Evolutionary conservation across 2,888 invertebrate species (phyloP), one percentile per base, ranked within the genome.

Genomic region (Spialia ferax): DNA sequence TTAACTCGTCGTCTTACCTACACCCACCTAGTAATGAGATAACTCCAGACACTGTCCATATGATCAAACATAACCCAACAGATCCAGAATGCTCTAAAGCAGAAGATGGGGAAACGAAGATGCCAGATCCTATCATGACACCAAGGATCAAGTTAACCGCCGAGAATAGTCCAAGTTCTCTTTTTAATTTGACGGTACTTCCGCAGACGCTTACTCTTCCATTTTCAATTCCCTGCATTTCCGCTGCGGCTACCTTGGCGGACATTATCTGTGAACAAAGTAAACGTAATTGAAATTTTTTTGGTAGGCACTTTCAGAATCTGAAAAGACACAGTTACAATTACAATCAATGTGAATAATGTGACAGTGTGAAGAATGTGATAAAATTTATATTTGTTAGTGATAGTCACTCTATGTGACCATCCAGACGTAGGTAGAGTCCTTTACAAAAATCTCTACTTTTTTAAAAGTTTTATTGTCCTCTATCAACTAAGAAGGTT

Each of bases 51-150:
- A 95, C 85, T 1, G 94, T 91, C 98, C 98, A 98, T 62, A 98
- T 94, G 26, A 97, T 88, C 6, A 98, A 89, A 76, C 97, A 97
- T 78, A 97, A 91, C 2, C 96, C 98, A 1, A 98, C 95, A 6
- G 97, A 98, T 42, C 97, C 97, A 0, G 97, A 96, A 75, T 96
- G 94, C 75, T 95, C 88, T 35, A 97, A 88, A 0, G 98, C 97
- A 6, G 96, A 96, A 3, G 96, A 95, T 1, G 98, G 97, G 0
- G 97, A 97, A 6, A 98, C 96, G 81, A 98, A 98, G 71, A 98
- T 97, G 63, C 98, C 98, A 8, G 97, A 97, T 52, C 98, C 98
- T 73, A 98, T 98, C 97, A 98, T 98, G 5, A 97, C 97, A 62
- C 97, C 97, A 11, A 97, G 95, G 73, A 98, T 97, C 74, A 97